Conservation (phyloP, 2,797 vertebrate genomes). For the Poeciliopsis presidionis region DNA sequence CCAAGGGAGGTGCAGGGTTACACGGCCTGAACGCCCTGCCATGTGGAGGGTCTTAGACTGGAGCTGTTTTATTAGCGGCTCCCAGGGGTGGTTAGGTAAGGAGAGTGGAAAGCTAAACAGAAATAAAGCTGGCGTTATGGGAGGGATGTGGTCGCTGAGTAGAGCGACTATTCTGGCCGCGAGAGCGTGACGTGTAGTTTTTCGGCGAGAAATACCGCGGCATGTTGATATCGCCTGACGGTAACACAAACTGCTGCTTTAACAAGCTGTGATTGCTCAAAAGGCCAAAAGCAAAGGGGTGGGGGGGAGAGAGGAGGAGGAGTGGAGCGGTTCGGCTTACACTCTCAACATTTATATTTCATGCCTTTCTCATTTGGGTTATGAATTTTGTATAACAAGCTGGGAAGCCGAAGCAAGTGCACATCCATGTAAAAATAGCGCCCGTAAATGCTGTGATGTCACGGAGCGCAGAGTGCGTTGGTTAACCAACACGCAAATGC, state of each 20-base stretch:
- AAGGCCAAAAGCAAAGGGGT: conserved; percentile 53
- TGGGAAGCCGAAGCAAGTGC: conserved; percentile 45
- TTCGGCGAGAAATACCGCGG: conserved; percentile 65
- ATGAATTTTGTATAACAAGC: conserved; percentile 62
- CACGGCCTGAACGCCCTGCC: conserved; percentile 54
- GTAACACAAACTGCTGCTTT: conserved; percentile 68
- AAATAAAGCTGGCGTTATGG: conserved; percentile 56
- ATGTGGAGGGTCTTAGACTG: conserved; percentile 65
- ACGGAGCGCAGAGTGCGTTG: conserved; percentile 5
- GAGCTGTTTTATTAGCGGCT: conserved; percentile 75
- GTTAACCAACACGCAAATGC: conserved; percentile 49
- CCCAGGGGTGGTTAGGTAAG: conserved; percentile 50
- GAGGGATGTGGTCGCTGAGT: conserved; percentile 23
- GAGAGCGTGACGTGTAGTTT: conserved; percentile 65
- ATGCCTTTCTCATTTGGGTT: conserved; percentile 55
- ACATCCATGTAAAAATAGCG: conserved; percentile 43
- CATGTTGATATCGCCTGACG: conserved; percentile 48
- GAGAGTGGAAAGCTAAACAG: conserved; percentile 58
- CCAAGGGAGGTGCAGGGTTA: conserved; percentile 62
- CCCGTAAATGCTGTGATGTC: conserved; percentile 41
- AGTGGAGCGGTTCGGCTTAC: conserved; percentile 52
- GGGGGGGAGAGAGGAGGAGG: not conserved
- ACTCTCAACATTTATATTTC: conserved; percentile 71
- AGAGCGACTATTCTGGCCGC: conserved; percentile 61
- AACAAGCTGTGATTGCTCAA: conserved; percentile 65